Evolutionary conservation across 2,888 invertebrate species (phyloP).

Genomic region (Papilio gigon): DNA sequence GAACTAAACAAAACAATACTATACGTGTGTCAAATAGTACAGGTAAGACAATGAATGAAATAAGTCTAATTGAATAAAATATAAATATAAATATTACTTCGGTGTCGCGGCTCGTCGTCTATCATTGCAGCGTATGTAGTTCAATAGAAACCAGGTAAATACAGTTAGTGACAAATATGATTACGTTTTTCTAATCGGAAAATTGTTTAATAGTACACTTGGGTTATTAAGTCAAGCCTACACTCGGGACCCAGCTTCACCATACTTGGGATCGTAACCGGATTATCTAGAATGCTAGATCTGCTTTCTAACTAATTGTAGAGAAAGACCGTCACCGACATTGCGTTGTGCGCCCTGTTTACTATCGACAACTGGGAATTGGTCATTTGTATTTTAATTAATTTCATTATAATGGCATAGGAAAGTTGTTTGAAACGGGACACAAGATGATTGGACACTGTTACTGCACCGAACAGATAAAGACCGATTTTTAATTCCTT

Average conservation of each 20-base stretch:
- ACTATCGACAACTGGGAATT: neutral
- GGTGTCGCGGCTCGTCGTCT: no score
- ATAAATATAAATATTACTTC: no score
- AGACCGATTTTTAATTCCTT: no score
- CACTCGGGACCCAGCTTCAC: slow-evolving; percentile 22
- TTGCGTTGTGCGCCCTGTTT: neutral
- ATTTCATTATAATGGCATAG: neutral
- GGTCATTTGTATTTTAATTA: neutral
- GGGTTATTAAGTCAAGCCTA: neutral
- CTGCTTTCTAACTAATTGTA: slow-evolving; percentile 45
- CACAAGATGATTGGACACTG: no score
- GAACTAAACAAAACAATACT: no score
- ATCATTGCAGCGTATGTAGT: neutral
- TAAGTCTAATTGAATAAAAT: no score
- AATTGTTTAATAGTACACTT: neutral
- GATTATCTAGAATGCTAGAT: slow-evolving; percentile 31
- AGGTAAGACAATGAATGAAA: no score
- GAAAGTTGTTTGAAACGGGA: no score
- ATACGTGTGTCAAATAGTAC: no score
- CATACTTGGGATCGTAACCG: slow-evolving; percentile 28
- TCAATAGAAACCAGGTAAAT: neutral
- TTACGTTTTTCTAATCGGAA: neutral
- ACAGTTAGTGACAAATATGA: neutral
- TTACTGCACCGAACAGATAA: no score
- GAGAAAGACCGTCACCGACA: slow-evolving; percentile 33